Conservation (phyloP, 2,888 invertebrate genomes). For the Drosophila acutilabella region DNA sequence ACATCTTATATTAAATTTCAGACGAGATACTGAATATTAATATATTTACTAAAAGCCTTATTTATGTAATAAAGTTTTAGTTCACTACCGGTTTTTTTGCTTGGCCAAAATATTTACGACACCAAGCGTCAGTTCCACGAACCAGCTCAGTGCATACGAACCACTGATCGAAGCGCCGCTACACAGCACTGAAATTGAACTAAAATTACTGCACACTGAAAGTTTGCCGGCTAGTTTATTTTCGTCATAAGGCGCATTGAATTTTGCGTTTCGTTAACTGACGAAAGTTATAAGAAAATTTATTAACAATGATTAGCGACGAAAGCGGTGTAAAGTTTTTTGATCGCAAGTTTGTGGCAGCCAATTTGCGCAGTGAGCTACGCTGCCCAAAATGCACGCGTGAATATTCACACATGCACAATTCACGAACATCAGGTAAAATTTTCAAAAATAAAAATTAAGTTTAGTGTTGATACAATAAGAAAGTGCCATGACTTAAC, state of each 20-base stretch:
- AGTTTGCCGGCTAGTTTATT: constrained; percentile 14
- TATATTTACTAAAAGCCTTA: too few relatives aligned
- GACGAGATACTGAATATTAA: too few relatives aligned
- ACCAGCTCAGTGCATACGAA: too few relatives aligned
- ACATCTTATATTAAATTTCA: too few relatives aligned
- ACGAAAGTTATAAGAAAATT: background rate
- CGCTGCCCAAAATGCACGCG: constrained; percentile 76
- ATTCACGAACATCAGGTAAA: constrained; percentile 32
- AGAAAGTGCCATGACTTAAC: too few relatives aligned
- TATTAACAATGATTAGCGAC: constrained; percentile 34
- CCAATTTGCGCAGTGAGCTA: constrained; percentile 62
- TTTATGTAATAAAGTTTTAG: too few relatives aligned
- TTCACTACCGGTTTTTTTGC: too few relatives aligned
- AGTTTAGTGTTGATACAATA: too few relatives aligned
- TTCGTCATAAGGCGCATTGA: background rate
- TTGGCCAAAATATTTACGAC: too few relatives aligned
- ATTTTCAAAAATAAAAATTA: background rate
- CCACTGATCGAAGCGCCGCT: constrained; percentile 2
- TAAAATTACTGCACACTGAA: constrained; percentile 24
- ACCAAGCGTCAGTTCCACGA: too few relatives aligned
- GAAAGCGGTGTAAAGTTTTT: constrained; percentile 60
- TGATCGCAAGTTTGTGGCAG: constrained; percentile 77
- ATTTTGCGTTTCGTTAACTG: background rate
- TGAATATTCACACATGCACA: constrained; percentile 56
- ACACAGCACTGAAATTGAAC: constrained; percentile 32